A percentile compares a stretch with the other conserved stretches of the same genome.
Evolutionary conservation across 1,140 invertebrate genomes (phyloP).

Genomic region (Asbolus verrucosus): DNA sequence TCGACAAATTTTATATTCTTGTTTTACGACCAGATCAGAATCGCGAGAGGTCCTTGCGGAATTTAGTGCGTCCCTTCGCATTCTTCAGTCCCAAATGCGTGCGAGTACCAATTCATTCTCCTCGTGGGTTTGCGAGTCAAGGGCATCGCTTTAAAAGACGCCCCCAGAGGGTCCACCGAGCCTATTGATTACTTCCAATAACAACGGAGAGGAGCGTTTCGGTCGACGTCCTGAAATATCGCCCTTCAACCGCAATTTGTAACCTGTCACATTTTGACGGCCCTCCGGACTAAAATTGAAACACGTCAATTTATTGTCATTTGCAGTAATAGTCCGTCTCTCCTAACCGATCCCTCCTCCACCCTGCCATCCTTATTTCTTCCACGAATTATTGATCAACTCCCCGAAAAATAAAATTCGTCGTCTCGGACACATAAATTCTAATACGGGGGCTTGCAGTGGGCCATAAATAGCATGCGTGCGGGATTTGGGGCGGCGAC

Average conservation of each 20-base stretch:
- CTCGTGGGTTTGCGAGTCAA: not conserved
- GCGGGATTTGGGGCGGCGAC: conserved; percentile 10
- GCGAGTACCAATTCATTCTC: no score
- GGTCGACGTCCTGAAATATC: conserved; percentile 41
- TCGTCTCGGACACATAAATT: conserved; percentile 32
- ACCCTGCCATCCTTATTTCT: conserved; percentile 7
- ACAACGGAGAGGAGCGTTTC: conserved; percentile 1
- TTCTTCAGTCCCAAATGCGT: conserved; percentile 5
- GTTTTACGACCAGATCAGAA: conserved; percentile 36
- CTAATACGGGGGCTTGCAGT: conserved; percentile 18
- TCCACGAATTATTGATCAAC: conserved; percentile 31
- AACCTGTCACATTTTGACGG: conserved; percentile 46
- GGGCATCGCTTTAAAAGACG: conserved; percentile 18
- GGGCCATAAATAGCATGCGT: conserved; percentile 23
- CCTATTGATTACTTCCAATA: conserved; percentile 38
- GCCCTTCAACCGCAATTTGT: conserved; percentile 43
- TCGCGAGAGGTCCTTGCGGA: conserved; percentile 20
- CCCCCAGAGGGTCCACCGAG: conserved; percentile 25
- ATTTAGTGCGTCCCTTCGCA: conserved; percentile 31
- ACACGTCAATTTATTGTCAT: conserved; percentile 50
- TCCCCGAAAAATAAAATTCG: not conserved
- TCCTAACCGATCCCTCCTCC: conserved; percentile 17
- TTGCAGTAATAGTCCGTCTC: no score
- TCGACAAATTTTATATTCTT: conserved; percentile 25
- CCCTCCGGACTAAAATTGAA: conserved; percentile 45